Evolutionary conservation across 2,888 invertebrate genomes (phyloP).

Genomic region (Hydriomena furcata): DNA sequence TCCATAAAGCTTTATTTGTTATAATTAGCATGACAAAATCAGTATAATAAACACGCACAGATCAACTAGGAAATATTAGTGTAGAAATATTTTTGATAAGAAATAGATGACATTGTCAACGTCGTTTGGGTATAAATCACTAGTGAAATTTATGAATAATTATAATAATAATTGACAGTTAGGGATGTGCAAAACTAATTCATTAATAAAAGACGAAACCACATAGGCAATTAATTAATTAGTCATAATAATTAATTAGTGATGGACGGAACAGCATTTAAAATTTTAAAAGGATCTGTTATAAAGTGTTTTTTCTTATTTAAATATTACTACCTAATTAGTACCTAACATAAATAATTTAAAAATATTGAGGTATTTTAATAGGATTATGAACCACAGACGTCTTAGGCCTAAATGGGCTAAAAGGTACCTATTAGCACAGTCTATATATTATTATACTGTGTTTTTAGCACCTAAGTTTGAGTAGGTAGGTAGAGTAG

Average conservation of each 20-base stretch:
- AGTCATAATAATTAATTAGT: neutral
- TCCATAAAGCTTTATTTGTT: conserved; percentile 60
- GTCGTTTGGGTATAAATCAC: conserved; percentile 25
- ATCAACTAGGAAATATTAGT: conserved; percentile 41
- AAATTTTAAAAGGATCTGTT: conserved; percentile 3
- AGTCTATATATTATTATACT: too few species aligned
- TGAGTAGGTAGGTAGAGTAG: too few species aligned
- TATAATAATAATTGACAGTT: conserved; percentile 28
- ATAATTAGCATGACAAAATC: conserved; percentile 45
- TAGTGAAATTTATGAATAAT: conserved; percentile 27
- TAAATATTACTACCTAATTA: too few species aligned
- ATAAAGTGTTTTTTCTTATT: neutral
- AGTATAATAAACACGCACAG: conserved; percentile 65
- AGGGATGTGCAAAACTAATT: conserved; percentile 20
- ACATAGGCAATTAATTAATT: neutral
- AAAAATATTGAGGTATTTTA: too few species aligned
- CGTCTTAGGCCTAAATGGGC: neutral
- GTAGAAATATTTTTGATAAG: conserved; percentile 67
- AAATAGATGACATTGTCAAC: conserved; percentile 22
- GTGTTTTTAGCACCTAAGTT: too few species aligned
- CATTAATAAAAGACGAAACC: conserved; percentile 4
- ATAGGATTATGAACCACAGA: too few species aligned
- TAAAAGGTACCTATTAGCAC: too few species aligned
- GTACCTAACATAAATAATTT: too few species aligned
- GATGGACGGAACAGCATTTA: conserved; percentile 11